Evolutionary conservation across 2,797 vertebrate genomes (phyloP).

Genomic region (Odontamblyopus rebecca): DNA sequence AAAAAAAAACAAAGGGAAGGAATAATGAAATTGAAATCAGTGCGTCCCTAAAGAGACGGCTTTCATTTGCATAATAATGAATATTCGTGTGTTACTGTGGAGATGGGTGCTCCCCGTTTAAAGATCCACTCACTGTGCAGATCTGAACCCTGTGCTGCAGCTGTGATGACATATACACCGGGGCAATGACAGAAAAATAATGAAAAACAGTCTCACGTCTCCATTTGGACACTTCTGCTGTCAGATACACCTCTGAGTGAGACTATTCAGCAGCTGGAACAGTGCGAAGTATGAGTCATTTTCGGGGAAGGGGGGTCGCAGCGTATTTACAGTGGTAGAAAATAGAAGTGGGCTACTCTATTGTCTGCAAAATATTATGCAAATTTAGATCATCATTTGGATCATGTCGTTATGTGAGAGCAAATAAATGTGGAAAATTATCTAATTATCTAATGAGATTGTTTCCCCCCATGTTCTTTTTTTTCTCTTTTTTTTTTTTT

Average conservation of each 20-base stretch:
- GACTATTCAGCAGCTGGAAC: constrained; percentile 34
- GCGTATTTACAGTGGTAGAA: background rate
- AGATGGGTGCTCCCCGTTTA: constrained; percentile 55
- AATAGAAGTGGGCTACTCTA: background rate
- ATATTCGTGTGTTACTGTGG: constrained; percentile 58
- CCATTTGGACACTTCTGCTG: constrained; percentile 59
- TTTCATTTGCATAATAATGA: constrained; percentile 75
- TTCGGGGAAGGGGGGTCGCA: background rate
- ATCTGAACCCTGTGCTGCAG: constrained; percentile 59
- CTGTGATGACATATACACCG: constrained; percentile 49
- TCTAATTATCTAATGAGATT: no score
- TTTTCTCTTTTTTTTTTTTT: no score
- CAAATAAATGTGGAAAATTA: no score
- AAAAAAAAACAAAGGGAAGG: constrained; percentile 30
- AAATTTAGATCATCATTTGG: background rate
- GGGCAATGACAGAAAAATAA: constrained; percentile 63
- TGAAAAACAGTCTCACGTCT: constrained; percentile 58
- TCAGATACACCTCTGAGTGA: constrained; percentile 53
- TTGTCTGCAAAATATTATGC: background rate
- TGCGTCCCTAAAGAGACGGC: constrained; percentile 39
- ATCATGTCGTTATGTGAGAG: no score
- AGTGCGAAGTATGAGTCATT: constrained; percentile 1
- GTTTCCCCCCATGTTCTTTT: no score
- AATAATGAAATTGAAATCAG: constrained; percentile 61
- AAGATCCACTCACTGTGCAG: constrained; percentile 45